Evolutionary conservation across 2,888 invertebrate genomes (phyloP), one percentile per base, ranked within the genome.

Genomic region (Poecilus cupreus): DNA sequence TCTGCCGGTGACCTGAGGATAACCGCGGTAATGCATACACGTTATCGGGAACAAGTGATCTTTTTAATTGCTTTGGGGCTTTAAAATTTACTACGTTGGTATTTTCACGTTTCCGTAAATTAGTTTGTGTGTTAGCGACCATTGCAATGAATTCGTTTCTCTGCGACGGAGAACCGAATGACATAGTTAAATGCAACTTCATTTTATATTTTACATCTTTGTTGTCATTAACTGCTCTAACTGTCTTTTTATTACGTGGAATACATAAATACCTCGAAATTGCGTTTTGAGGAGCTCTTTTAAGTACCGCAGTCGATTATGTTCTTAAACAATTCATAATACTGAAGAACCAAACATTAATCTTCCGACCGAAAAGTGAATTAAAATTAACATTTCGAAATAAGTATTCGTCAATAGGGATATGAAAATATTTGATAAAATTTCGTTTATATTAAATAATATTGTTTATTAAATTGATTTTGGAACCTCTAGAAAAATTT

Each of bases 31-130:
- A 80, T 80, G 72, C 72, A 72, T 80, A 80, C 80, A 72, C 80
- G 80, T 80, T 80, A 80, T 80, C 80, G 80, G 72, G 72, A 39
- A 80, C 80, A 80, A 80, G 72, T 80, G 80, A 80, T 80, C 80
- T 80, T 80, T 80, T 80, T 80, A 80, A 80, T 80, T 70, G 80
- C 80, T 80, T 80, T 80, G 80, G 72, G 57, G 26, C 16, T 72
- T 51, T 54, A 68, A 72, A 80, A 80, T 80, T 80, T 80, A 80
- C 39, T 80, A 72, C 72, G 57, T 54, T 57, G 80, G 68, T 68
- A 79, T 79, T 68, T 79, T 46, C 64, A 79, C 79, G 78, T 78
- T 78, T 68, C 70, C 79, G 76, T 76, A 78, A 78, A 78, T 78
- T 78, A 78, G 78, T 78, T 78, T 51, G 37, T 68, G 16, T 37